These are phyloP conservation scores for Lontra canadensis DNA, from an alignment of 2,113 vertebrate genomes.

Conservation along the genomic window DNA sequence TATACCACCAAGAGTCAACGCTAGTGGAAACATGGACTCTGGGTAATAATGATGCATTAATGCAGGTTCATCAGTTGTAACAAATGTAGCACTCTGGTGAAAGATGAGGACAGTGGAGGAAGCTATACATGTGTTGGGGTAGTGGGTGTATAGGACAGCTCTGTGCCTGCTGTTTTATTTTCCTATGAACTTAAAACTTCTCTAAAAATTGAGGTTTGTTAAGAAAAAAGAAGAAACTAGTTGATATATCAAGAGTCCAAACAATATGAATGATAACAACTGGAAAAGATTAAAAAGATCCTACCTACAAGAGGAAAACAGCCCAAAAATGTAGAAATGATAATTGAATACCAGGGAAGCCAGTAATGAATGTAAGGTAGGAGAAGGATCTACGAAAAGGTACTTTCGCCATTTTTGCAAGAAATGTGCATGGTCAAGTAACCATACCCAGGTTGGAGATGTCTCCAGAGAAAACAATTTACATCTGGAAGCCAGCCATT, in stretches of 20 bases:
- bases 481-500: neutral
- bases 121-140: neutral
- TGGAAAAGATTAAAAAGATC: neutral
- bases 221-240: neutral
- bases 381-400: neutral
- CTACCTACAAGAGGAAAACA: neutral
- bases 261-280: neutral
- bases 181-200: neutral
- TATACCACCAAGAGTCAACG: neutral
- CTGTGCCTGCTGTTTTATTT: neutral
- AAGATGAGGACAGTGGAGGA: too few relatives aligned
- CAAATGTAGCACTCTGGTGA: neutral
- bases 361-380: neutral
- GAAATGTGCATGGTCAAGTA: neutral
- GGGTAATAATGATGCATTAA: neutral
- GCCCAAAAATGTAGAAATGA: neutral
- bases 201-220: neutral
- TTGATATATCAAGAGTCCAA: neutral
- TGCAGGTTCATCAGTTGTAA: neutral
- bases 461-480: neutral
- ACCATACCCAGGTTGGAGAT: neutral
- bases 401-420: neutral
- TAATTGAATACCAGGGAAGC: neutral
- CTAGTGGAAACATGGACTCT: neutral
- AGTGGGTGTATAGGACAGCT: neutral